phyloP scores from a whole-genome alignment of 1,140 invertebrate species.

The Latrodectus geometricus region DNA sequence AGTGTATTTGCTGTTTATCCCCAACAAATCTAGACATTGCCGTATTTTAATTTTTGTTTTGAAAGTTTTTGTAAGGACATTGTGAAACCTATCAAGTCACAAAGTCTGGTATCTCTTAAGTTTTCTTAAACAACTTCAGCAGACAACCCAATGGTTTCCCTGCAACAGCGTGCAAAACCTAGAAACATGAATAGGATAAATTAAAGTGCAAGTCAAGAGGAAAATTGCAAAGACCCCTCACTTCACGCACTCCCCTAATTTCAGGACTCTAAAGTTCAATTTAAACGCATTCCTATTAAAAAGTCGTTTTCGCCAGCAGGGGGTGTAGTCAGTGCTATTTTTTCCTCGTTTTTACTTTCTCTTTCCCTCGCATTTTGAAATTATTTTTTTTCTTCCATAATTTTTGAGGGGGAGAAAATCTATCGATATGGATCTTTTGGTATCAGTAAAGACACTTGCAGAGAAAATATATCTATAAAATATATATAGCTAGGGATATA shows the following conservation, averaged over 20 bases:
- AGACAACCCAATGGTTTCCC: background rate
- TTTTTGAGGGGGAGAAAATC: slow-evolving; percentile 40
- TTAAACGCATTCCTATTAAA: slow-evolving; percentile 60
- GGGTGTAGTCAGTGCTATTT: slow-evolving; percentile 35
- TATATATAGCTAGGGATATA: background rate
- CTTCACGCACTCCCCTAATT: slow-evolving; percentile 41
- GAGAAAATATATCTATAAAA: background rate
- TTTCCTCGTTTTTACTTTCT: slow-evolving; percentile 59
- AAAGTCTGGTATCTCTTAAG: too few species aligned
- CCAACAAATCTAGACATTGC: too few species aligned
- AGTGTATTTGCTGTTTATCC: too few species aligned
- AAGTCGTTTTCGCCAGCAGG: slow-evolving; percentile 42
- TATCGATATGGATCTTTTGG: slow-evolving; percentile 46
- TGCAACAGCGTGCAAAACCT: background rate
- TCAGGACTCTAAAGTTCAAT: slow-evolving; percentile 54
- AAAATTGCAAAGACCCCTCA: slow-evolving; percentile 30
- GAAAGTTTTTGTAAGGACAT: too few species aligned
- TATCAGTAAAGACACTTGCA: background rate
- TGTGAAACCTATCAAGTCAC: too few species aligned
- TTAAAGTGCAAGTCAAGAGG: slow-evolving; percentile 50
- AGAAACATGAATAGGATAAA: slow-evolving; percentile 57
- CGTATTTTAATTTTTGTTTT: too few species aligned
- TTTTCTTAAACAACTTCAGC: too few species aligned
- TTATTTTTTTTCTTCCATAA: slow-evolving; percentile 6
- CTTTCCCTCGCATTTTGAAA: slow-evolving; percentile 18